Conservation (phyloP, 2,113 vertebrate species). For the Cinclus cinclus region DNA sequence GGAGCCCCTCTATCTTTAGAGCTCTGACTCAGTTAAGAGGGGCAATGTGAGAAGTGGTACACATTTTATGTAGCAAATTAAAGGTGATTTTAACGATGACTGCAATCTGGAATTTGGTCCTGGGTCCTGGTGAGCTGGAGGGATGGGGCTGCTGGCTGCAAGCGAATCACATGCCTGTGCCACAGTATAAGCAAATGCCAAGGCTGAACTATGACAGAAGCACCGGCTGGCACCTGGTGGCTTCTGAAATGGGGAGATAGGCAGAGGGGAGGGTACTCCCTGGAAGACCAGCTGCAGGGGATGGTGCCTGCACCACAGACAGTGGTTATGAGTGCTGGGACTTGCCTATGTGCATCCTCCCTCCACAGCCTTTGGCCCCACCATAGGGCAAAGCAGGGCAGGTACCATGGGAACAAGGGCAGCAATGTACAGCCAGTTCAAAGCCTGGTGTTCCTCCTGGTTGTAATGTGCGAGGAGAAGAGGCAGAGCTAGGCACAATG, state of each 20-base stretch:
- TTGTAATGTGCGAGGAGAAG: background rate
- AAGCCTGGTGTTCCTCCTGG: background rate
- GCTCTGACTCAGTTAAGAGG: background rate
- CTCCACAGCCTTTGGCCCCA: background rate
- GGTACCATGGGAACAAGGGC: fast-evolving
- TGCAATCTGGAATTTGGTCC: background rate
- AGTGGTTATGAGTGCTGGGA: background rate
- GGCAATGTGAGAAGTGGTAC: background rate
- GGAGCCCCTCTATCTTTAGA: background rate
- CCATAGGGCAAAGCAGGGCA: background rate
- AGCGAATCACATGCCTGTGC: fast-evolving
- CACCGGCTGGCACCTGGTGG: fast-evolving
- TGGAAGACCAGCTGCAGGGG: background rate
- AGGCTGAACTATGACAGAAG: background rate
- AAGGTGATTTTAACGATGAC: fast-evolving
- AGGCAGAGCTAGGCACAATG: background rate
- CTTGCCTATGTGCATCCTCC: background rate
- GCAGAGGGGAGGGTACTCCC: background rate
- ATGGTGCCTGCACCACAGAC: background rate
- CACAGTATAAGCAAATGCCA: background rate
- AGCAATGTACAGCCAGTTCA: background rate
- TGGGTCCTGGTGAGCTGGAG: background rate
- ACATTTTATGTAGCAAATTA: background rate
- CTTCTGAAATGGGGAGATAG: fast-evolving
- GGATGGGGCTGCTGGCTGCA: background rate